Conservation (phyloP, 2,113 vertebrate species). For the Trematomus loennbergii region DNA sequence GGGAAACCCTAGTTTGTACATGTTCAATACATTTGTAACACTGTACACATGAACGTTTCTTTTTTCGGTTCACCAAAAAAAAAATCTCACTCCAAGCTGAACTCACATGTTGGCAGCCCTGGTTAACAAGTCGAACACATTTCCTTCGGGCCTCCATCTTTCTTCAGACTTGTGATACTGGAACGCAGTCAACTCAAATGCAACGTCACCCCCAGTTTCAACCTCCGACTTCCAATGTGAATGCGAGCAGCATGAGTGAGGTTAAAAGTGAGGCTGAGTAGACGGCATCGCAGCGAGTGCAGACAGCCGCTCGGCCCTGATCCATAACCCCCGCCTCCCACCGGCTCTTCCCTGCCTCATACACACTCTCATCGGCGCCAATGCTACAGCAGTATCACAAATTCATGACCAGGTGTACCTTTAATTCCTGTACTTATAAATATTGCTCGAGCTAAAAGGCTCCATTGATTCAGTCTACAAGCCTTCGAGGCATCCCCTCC, state of each 20-base stretch:
- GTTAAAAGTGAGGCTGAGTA: constrained; percentile 28
- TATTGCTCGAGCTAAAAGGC: constrained; percentile 60
- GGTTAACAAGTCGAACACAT: too few relatives aligned
- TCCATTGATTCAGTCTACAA: constrained; percentile 63
- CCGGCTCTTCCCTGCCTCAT: neutral
- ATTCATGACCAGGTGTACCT: constrained; percentile 34
- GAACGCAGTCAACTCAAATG: too few relatives aligned
- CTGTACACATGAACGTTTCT: too few relatives aligned
- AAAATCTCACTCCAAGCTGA: too few relatives aligned
- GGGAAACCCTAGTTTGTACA: too few relatives aligned
- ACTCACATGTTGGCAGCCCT: too few relatives aligned
- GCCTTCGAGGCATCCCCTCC: constrained; percentile 50
- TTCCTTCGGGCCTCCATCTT: too few relatives aligned
- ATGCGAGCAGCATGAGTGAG: neutral
- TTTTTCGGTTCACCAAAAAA: too few relatives aligned
- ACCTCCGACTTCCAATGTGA: too few relatives aligned
- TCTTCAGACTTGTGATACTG: too few relatives aligned
- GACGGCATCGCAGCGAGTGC: constrained; percentile 32
- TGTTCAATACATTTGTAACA: too few relatives aligned
- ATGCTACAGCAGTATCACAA: constrained; percentile 4
- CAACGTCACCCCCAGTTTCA: too few relatives aligned
- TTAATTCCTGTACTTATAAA: constrained; percentile 43
- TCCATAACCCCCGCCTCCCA: constrained; percentile 39
- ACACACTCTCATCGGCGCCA: neutral
- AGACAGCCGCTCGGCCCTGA: constrained; percentile 23